Evolutionary conservation across 2,113 vertebrate genomes (phyloP), one percentile per base, ranked within the genome.

Genomic region (Axis porcinus): DNA sequence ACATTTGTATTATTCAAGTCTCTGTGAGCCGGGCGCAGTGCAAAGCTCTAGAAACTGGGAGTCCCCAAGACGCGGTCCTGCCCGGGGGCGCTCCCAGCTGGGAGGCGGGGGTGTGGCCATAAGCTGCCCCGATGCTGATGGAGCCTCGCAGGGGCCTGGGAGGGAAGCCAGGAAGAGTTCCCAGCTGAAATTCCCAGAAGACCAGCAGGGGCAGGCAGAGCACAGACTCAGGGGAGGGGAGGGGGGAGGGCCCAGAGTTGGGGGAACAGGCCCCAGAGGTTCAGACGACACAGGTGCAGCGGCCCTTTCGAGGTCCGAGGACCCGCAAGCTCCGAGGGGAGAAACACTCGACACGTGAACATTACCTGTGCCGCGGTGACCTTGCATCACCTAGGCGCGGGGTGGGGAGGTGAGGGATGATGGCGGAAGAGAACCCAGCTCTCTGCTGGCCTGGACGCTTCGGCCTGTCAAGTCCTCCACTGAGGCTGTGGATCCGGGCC

Each of bases 51-150:
- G 94, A 79, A 55, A n/a, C 2, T 10, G 27, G 70, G 11, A 7
- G 7, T 10, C 27, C 4, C 0, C 4, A 9, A 2, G 2, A 4
- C 0, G 2, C 0, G 3, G 70, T 16, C 64, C 21, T 2, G 23
- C 16, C 2, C 0, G 2, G 3, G 17, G 36, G 27, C 11, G 2
- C 36, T 52, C 60, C 30, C 21, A 3, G 13, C 10, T 23, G 30
- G 36, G 36, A 79, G 76, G 13, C 2, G 0, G 14, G 15, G 43
- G 7, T 2, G 60, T 3, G 14, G 16, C 45, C 10, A 0, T 3
- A 0, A 9, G 43, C 30, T 60, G 40, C 94, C 50, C 15, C 3
- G 8, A 15, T 19, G 21, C 33, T 0, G 15, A 16, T 47, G n/a
- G 25, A 40, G 40, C 3, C 57, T 52, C 4, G 0, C 0, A 4